A percentile compares a stretch with the other conserved stretches of the same genome.
These are phyloP conservation scores for Cyanoderma ruficeps DNA, from an alignment of 2,113 vertebrate species.

Conservation along the genomic window DNA sequence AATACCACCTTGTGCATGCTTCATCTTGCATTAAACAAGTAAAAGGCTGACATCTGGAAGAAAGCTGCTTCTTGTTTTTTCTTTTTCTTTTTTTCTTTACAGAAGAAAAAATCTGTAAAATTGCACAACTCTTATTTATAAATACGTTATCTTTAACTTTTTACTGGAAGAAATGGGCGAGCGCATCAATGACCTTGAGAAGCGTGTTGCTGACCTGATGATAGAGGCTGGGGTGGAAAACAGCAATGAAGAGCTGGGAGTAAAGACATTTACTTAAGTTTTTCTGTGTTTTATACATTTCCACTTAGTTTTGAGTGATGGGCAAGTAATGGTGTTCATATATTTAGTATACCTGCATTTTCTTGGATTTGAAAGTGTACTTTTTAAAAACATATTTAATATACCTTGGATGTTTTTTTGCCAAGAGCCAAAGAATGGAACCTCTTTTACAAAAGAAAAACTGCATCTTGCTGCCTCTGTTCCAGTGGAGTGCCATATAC, in stretches of 20 bases:
- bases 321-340: neutral
- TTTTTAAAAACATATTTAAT: neutral
- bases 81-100: too few species aligned
- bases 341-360: neutral
- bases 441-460: neutral
- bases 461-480: neutral
- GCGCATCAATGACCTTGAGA: conserved; percentile 81
- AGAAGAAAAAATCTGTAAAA: neutral
- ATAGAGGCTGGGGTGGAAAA: conserved; percentile 82
- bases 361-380: neutral
- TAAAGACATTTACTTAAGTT: neutral
- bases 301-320: neutral
- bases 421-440: neutral
- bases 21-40: neutral
- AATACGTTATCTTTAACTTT: conserved; percentile 59
- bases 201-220: conserved; percentile 82
- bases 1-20: neutral
- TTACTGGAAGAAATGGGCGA: conserved; percentile 88
- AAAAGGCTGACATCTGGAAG: neutral
- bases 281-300: neutral
- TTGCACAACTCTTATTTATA: neutral
- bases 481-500: neutral
- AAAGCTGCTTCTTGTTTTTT: neutral
- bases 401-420: neutral
- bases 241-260: neutral